Evolutionary conservation across 2,888 invertebrate genomes (phyloP).

Genomic region (Agrotis clavis): DNA sequence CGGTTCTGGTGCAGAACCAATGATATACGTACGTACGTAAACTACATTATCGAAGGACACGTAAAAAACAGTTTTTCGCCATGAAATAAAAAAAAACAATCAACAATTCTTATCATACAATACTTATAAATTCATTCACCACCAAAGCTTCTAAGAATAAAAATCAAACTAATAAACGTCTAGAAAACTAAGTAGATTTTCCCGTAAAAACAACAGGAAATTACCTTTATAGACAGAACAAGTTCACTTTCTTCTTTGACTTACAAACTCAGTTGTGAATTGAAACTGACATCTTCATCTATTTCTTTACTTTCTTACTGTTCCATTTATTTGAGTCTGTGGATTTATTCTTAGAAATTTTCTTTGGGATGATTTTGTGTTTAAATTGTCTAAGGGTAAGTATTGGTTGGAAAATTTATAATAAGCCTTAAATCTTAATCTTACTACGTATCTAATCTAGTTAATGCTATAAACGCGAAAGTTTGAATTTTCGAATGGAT

Average conservation of each 20-base stretch:
- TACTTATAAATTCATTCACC: not conserved
- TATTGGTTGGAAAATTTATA: not conserved
- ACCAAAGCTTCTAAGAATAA: not conserved
- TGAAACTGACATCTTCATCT: constrained; percentile 42
- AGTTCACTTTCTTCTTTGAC: constrained; percentile 29
- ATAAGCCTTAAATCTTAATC: too few species aligned
- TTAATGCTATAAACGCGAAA: too few species aligned
- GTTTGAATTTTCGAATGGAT: too few species aligned
- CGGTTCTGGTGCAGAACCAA: too few species aligned
- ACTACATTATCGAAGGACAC: too few species aligned
- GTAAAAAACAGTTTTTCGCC: not conserved
- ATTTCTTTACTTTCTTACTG: constrained; percentile 1
- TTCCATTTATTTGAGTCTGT: constrained; percentile 26
- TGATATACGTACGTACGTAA: too few species aligned
- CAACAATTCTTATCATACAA: not conserved
- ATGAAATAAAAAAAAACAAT: not conserved
- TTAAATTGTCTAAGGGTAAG: constrained; percentile 2
- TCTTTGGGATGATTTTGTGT: not conserved
- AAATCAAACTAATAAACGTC: not conserved
- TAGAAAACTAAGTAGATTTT: constrained; percentile 8
- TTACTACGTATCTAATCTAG: too few species aligned
- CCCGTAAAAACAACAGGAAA: constrained; percentile 44
- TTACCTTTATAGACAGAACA: constrained; percentile 41
- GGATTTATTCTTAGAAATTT: constrained; percentile 24
- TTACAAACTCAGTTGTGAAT: constrained; percentile 27